Evolutionary conservation across 2,797 vertebrate genomes (phyloP), one percentile per base, ranked within the genome.

Genomic region (Acipenser transmontanus): DNA sequence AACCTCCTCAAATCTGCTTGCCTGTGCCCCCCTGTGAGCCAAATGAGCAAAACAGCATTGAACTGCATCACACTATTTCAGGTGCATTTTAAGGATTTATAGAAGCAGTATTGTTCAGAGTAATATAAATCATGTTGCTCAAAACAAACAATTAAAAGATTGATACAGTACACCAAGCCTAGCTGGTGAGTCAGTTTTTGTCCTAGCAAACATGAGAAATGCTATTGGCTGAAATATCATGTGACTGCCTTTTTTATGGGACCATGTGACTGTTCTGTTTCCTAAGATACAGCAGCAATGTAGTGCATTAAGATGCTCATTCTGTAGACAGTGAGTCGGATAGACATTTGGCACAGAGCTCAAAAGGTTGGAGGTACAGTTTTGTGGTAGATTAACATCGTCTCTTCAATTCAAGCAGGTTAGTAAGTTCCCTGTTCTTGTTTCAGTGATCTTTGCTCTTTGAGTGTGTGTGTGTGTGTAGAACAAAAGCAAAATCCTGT

Each of bases 271-370:
- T 14, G 61, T 73, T 49, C 84, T 82, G 92, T 95, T 91, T 88
- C 91, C 93, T 84, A 90, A 87, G 93, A 88, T 91, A 93, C 89
- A 83, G 83, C 80, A 83, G 86, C 89, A 77, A 82, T 82, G 78
- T 83, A 81, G 83, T 81, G 85, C 84, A 78, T 84, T 81, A 83
- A 89, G 89, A 91, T 87, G 88, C 87, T 87, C 76, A 78, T 84
- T 81, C 79, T 75, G 73, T 76, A 81, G 83, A 86, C 79, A 73
- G 81, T 81, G 85, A 78, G 83, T 79, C 81, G 82, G 82, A 73
- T 78, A 63, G 73, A 77, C 83, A 74, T 81, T 87, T 82, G 79
- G 86, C 74, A 12, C 74, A 71, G 71, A 67, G 79, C 66, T 63
- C 73, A 51, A 65, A 73, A 81, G 80, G 80, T 85, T 83, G 85